Conservation (phyloP, 2,797 vertebrate genomes). For the Amazona ochrocephala region DNA sequence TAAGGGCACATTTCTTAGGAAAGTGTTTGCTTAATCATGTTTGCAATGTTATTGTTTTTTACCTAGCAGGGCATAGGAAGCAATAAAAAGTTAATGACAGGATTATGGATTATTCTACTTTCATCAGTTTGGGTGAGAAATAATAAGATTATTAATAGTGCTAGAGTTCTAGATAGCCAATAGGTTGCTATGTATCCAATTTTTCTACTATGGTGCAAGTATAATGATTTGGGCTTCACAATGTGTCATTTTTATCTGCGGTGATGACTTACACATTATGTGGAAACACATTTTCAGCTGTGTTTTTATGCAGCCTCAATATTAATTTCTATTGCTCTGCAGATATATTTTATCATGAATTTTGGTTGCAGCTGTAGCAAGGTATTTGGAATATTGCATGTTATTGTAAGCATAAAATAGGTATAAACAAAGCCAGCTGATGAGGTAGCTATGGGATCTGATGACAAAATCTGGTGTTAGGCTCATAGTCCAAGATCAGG, state of each 20-base stretch:
- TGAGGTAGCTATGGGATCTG: not conserved
- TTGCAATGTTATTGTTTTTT: not conserved
- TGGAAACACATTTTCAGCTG: not conserved
- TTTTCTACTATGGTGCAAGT: not conserved
- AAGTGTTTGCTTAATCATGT: slow-evolving; percentile 34
- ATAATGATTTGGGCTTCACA: not conserved
- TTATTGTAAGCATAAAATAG: not conserved
- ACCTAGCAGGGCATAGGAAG: not conserved
- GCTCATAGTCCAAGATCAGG: not conserved
- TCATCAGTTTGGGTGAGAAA: slow-evolving; percentile 2
- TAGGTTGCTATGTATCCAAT: not conserved
- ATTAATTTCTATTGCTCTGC: not conserved
- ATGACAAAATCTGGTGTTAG: not conserved
- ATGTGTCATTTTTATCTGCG: not conserved
- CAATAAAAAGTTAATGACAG: not conserved
- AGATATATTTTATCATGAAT: not conserved
- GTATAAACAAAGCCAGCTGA: not conserved
- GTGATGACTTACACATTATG: not conserved
- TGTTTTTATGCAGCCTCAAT: not conserved
- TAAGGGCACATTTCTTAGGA: not conserved
- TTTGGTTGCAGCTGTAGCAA: not conserved
- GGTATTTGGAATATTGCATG: not conserved
- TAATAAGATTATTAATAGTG: not conserved
- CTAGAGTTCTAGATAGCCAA: not conserved
- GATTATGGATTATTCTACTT: not conserved